Conservation (phyloP, 2,888 invertebrate genomes). For the Mythimna ferrago region DNA sequence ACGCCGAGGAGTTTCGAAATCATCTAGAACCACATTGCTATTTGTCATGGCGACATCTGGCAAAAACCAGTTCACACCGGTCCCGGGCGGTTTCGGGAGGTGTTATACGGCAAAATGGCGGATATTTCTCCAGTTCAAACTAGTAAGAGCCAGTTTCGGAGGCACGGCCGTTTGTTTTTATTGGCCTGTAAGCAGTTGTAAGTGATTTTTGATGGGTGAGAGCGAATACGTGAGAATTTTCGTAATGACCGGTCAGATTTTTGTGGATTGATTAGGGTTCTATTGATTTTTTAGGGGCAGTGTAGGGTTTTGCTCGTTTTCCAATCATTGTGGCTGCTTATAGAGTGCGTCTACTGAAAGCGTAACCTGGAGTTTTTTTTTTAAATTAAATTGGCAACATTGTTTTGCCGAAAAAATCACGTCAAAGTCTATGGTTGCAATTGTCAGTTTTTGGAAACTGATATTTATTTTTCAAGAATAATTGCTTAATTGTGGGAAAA, state of each 20-base stretch:
- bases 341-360: no score
- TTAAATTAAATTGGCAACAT: no score
- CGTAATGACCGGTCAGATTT: slow-evolving; percentile 44
- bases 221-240: slow-evolving; percentile 60
- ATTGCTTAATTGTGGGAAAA: no score
- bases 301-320: neutral
- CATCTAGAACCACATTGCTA: slow-evolving; percentile 81
- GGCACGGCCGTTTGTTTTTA: slow-evolving; percentile 73
- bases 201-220: slow-evolving; percentile 73
- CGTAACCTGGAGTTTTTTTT: no score
- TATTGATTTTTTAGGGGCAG: slow-evolving; percentile 46
- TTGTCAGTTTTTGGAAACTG: no score
- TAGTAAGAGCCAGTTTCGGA: slow-evolving; percentile 65
- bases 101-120: slow-evolving; percentile 68
- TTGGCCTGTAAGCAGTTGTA: slow-evolving; percentile 70
- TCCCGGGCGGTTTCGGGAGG: slow-evolving; percentile 70
- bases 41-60: slow-evolving; percentile 84
- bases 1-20: slow-evolving; percentile 71
- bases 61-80: slow-evolving; percentile 77
- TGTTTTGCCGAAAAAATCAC: no score
- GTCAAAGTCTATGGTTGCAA: no score
- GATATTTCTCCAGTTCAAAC: slow-evolving; percentile 66
- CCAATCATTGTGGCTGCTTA: neutral
- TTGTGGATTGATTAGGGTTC: slow-evolving; percentile 46
- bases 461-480: no score